Evolutionary conservation across 1,140 invertebrate species (phyloP), one percentile per base, ranked within the genome.

Genomic region (Drosophila nasuta): DNA sequence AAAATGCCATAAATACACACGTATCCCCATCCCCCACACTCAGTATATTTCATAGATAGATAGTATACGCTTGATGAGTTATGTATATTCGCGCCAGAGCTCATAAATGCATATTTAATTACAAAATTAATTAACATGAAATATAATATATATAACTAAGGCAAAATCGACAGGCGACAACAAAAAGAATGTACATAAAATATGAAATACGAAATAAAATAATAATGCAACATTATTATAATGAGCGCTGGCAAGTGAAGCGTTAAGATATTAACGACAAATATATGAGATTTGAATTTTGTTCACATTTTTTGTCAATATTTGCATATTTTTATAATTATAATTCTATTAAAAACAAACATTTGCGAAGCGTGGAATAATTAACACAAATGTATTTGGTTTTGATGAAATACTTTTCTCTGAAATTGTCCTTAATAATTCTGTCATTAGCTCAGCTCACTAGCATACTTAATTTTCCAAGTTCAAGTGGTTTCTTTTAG

Each of bases 121-220:
- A 82, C 78, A 89, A 88, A 89, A 88, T 88, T 88, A 88, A 83
- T 89, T 83, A 89, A 89, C 77, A 87, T 82, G 76, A 83, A 87
- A 88, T 74, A 79, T 80, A 80, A 80, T 25, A 25, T 4, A 25
- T 25, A 25, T 25, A 25, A 25, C 66, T 80, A 77, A 70, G 43
- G 64, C 62, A 63, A 72, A 68, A 58, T 48, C 60, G 28, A 67
- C 38, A 60, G 62, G 59, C 54, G 25, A 77, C 49, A 51, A 43
- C 45, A 25, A 63, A 46, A 59, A 46, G 35, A 58, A 38, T 45
- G 48, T 3, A 52, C 25, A 54, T n/a, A 46, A 64, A 58, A 77
- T 51, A 68, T 56, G 20, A 25, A 25, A 25, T 25, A 25, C 20
- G 20, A 41, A 71, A 76, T 66, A 66, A 63, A 60, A 52, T 58